These are phyloP conservation scores for Hoplostethus atlanticus DNA, from an alignment of 2,797 vertebrate species.

Conservation along the genomic window DNA sequence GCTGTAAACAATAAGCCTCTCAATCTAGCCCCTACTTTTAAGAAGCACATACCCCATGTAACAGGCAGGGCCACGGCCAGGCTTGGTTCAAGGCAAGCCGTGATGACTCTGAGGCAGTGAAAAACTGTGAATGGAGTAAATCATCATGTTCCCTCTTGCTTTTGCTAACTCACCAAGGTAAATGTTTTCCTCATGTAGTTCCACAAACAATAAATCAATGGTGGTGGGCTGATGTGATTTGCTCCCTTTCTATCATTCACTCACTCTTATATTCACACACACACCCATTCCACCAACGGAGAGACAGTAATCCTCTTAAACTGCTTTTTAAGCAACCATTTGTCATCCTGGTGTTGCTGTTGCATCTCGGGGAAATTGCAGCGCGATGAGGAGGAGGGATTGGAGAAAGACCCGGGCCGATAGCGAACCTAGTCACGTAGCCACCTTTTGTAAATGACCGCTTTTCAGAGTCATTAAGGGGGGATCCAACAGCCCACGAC, in stretches of 20 bases:
- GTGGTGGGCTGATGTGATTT: slow-evolving; percentile 65
- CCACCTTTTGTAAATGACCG: slow-evolving; percentile 53
- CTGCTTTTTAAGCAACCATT: slow-evolving; percentile 79
- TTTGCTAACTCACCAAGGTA: slow-evolving; percentile 47
- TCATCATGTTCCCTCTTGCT: slow-evolving; percentile 49
- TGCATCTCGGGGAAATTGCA: slow-evolving; percentile 60
- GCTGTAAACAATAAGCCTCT: slow-evolving; percentile 22
- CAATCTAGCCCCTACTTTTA: slow-evolving; percentile 21
- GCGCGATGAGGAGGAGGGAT: slow-evolving; percentile 40
- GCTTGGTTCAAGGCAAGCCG: slow-evolving; percentile 16
- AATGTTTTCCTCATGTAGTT: slow-evolving; percentile 67
- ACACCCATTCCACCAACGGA: slow-evolving; percentile 24
- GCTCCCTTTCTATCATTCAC: slow-evolving; percentile 50
- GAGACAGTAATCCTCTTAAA: slow-evolving; percentile 76
- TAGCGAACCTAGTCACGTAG: slow-evolving; percentile 20
- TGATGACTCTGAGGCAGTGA: slow-evolving; percentile 24
- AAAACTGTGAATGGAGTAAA: slow-evolving; percentile 52
- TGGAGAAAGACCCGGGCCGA: slow-evolving; percentile 40
- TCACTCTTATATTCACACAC: slow-evolving; percentile 54
- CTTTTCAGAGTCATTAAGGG: slow-evolving; percentile 59
- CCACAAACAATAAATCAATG: slow-evolving; percentile 76
- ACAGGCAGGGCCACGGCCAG: slow-evolving; percentile 17
- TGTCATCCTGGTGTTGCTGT: slow-evolving; percentile 63
- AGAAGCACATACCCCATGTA: not conserved
- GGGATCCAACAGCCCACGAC: slow-evolving; percentile 41